A percentile compares a stretch with the other conserved stretches of the same genome.
phyloP scores from a whole-genome alignment of 2,888 invertebrate genomes.

The Augochlorella aurata region DNA sequence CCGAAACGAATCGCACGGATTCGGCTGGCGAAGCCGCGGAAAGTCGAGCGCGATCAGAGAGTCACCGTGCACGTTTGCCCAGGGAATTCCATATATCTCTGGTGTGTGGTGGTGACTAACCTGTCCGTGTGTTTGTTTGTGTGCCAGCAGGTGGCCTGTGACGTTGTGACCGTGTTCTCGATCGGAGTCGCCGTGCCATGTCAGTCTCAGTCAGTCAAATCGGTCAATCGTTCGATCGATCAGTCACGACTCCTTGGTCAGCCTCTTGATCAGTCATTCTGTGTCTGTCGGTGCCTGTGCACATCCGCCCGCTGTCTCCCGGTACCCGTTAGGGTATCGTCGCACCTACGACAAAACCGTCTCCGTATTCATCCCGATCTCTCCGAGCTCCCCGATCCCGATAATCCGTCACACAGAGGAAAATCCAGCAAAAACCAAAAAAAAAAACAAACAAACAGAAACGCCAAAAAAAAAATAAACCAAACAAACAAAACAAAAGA shows the following conservation, averaged over 20 bases:
- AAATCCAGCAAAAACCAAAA: neutral
- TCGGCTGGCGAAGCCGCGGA: neutral
- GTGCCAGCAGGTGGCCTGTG: constrained; percentile 83
- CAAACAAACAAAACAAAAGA: too few species aligned
- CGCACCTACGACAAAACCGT: neutral
- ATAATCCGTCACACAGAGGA: neutral
- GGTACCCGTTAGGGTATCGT: neutral
- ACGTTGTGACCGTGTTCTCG: constrained; percentile 82
- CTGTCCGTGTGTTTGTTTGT: constrained; percentile 82
- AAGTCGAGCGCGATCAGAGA: neutral
- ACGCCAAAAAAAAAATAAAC: too few species aligned
- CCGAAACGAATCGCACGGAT: neutral
- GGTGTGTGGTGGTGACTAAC: constrained; percentile 82
- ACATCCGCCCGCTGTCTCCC: constrained; percentile 51
- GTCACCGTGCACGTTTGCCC: constrained; percentile 64
- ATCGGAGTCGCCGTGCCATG: constrained; percentile 82
- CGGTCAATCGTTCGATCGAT: constrained; percentile 61
- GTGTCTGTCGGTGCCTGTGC: constrained; percentile 77
- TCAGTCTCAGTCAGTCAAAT: constrained; percentile 78
- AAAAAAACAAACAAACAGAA: too few species aligned
- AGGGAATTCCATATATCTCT: constrained; percentile 68
- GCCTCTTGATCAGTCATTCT: constrained; percentile 73
- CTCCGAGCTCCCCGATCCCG: neutral
- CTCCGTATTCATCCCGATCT: neutral
- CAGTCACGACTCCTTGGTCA: constrained; percentile 68